Base-by-base conservation (phyloP, 2,797 vertebrate genomes). In the Sarcophilus harrisii region DNA sequence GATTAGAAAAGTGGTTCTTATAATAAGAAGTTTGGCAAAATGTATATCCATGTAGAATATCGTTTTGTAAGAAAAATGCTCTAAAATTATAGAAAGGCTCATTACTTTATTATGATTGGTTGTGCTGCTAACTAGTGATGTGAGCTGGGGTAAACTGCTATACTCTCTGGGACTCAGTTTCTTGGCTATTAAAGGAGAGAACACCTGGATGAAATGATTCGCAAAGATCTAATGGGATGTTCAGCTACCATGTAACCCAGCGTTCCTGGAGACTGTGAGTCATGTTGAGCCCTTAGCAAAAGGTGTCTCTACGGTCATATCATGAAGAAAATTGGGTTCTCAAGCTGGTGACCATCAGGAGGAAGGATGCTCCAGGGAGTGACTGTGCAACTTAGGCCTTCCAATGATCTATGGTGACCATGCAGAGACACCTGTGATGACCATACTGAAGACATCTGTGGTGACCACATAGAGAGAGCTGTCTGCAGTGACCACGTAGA, bases 1-100 rank as follows among this genome's bases (percentile, higher is more conserved):
- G n/a, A 96, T 92, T 95, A 91, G 87, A 95, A 94, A 96, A 95
- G 58, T 28, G 59, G 16, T 57, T 93, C n/a, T 94, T 92, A 93
- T 57, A 94, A 93, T 94, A 91, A 38, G 55, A 55, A 95, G 32
- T 94, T 66, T 91, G 57, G 94, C 58, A 45, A 92, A 95, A 92
- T 92, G 13, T 29, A 94, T 81, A 92, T 90, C 73, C 52, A 89
- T 38, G 59, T 27, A 93, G 94, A 93, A 94, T 90, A 59, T 81
- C 87, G 3, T 94, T 54, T 92, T 57, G 28, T 52, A 55, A 57
- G 54, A 93, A 91, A 97, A 93, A 57, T 97, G 30, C n/a, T 49
- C 73, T 14, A 28, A 57, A 95, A 97, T 10, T 59, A 29, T 58
- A 27, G 28, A 55, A 90, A 57, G 90, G 12, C 6, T 92, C 92